A percentile compares a stretch with the other conserved stretches of the same genome.
Conservation (phyloP, 2,113 vertebrate species). For the Solea senegalensis region DNA sequence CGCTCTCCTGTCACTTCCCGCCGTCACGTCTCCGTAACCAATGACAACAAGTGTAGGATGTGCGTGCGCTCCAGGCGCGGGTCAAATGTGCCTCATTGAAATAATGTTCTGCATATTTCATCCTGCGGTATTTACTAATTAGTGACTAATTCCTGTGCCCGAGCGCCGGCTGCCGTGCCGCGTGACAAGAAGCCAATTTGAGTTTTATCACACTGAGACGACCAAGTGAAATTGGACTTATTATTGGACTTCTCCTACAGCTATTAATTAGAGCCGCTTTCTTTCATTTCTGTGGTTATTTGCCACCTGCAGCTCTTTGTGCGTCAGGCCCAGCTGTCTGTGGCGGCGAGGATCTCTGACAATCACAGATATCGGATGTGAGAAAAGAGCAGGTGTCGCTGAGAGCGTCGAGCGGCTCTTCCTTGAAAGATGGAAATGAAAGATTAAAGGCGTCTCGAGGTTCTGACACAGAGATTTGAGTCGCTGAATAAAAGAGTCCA, state of each 20-base stretch:
- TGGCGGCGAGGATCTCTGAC: background rate
- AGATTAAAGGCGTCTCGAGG: too few species aligned
- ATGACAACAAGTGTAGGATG: conserved; percentile 7
- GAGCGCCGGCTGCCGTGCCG: background rate
- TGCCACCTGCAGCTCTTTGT: conserved; percentile 49
- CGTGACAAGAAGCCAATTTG: background rate
- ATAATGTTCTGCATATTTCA: conserved; percentile 16
- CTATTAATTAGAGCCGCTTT: conserved; percentile 51
- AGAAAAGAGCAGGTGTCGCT: conserved; percentile 61
- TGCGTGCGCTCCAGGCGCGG: background rate
- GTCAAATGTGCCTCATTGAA: conserved; percentile 29
- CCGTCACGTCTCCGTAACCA: conserved; percentile 11
- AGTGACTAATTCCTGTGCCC: conserved; percentile 14
- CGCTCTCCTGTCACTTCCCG: background rate
- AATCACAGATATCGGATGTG: conserved; percentile 10
- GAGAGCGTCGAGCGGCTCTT: conserved; percentile 31
- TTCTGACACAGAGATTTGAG: too few species aligned
- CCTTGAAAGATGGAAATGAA: background rate
- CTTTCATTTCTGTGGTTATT: conserved; percentile 50
- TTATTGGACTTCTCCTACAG: conserved; percentile 53
- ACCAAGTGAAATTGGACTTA: conserved; percentile 28
- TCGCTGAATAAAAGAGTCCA: too few species aligned
- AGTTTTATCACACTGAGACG: conserved; percentile 5
- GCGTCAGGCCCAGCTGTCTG: conserved; percentile 38
- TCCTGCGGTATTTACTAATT: conserved; percentile 38